phyloP scores from a whole-genome alignment of 2,888 invertebrate species.

The Drosophila mettleri region DNA sequence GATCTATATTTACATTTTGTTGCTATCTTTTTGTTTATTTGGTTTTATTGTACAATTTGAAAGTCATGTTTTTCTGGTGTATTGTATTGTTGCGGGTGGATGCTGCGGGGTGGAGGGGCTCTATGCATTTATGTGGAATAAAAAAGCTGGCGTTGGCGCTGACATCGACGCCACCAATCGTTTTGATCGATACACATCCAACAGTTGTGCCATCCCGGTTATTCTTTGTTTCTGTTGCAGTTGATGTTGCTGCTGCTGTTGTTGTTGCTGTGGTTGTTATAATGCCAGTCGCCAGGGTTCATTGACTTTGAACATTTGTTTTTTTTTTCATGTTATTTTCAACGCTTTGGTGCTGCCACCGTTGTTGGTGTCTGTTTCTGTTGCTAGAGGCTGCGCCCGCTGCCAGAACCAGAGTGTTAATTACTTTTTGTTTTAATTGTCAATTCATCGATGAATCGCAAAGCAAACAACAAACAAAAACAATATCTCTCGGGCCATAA shows the following conservation, averaged over 20 bases:
- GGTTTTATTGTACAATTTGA: conserved; percentile 59
- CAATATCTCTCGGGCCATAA: not conserved
- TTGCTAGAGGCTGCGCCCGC: conserved; percentile 26
- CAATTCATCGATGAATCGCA: conserved; percentile 54
- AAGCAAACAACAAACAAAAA: not conserved
- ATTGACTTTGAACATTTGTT: conserved; percentile 64
- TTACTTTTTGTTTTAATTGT: conserved; percentile 73
- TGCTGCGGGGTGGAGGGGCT: conserved; percentile 24
- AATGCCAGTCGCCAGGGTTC: conserved; percentile 57
- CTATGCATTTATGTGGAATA: conserved; percentile 26
- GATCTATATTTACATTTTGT: conserved; percentile 9
- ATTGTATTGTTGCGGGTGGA: conserved; percentile 31
- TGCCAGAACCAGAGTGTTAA: conserved; percentile 62
- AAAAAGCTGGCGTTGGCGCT: conserved; percentile 32
- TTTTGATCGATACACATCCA: conserved; percentile 55
- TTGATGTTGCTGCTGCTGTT: conserved; percentile 1
- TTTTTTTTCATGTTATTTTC: conserved; percentile 45
- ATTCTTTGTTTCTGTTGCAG: conserved; percentile 16
- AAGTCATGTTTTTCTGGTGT: conserved; percentile 44
- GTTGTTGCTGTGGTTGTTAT: conserved; percentile 23
- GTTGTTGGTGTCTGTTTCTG: conserved; percentile 9
- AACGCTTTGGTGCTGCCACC: conserved; percentile 29
- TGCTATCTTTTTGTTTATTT: conserved; percentile 29
- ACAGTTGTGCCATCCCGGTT: conserved; percentile 43
- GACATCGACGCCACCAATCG: conserved; percentile 37